Conservation (phyloP, 1,140 invertebrate species). For the Musca domestica region DNA sequence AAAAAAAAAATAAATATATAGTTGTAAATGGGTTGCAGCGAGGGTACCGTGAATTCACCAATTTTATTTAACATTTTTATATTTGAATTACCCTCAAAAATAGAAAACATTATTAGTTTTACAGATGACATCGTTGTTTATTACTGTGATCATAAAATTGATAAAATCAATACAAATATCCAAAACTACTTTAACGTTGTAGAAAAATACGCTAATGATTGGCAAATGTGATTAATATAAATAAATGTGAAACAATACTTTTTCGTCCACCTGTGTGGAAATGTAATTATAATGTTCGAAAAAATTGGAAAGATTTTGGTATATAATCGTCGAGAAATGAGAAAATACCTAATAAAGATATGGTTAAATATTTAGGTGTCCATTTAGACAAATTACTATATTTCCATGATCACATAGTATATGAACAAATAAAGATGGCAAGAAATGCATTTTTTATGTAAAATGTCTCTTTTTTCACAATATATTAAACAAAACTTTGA, state of each 20-base stretch:
- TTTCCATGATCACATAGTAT: too few relatives aligned
- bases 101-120: slow-evolving; percentile 5
- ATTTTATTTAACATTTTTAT: slow-evolving; percentile 15
- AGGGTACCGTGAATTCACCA: slow-evolving; percentile 10
- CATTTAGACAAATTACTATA: too few relatives aligned
- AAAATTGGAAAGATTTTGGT: not conserved
- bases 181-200: slow-evolving; percentile 10
- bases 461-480: too few relatives aligned
- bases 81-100: slow-evolving; percentile 3
- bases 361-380: too few relatives aligned
- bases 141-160: slow-evolving; percentile 1
- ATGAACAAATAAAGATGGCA: too few relatives aligned
- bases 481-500: too few relatives aligned
- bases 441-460: too few relatives aligned
- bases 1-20: not conserved
- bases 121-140: slow-evolving; percentile 11
- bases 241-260: not conserved
- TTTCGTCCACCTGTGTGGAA: not conserved
- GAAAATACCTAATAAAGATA: too few relatives aligned
- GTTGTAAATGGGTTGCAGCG: slow-evolving; percentile 13
- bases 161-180: not conserved
- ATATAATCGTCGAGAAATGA: not conserved
- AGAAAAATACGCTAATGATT: slow-evolving; percentile 15
- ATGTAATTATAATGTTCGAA: not conserved
- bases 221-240: slow-evolving; percentile 7